A percentile compares a stretch with the other conserved stretches of the same genome.
These are phyloP conservation scores for Acanthornis magna DNA, from an alignment of 2,797 vertebrate genomes.

Conservation along the genomic window DNA sequence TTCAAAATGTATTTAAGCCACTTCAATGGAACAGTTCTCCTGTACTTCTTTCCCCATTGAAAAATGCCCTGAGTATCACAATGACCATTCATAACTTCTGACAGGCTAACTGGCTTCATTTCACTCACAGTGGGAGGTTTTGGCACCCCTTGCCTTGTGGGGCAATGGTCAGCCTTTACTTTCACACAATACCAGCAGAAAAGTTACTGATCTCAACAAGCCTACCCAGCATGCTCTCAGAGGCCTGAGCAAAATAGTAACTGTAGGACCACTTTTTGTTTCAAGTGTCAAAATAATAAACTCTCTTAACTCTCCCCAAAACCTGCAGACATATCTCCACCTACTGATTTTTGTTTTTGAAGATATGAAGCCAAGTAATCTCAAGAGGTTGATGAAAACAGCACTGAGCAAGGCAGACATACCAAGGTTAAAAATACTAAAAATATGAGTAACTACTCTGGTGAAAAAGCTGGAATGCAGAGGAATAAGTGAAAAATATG, in stretches of 20 bases:
- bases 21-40: not conserved
- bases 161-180: not conserved
- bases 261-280: not conserved
- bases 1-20: not conserved
- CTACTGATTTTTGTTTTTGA: not conserved
- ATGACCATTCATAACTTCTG: constrained; percentile 17
- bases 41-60: not conserved
- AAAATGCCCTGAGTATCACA: not conserved
- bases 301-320: not conserved
- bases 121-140: not conserved
- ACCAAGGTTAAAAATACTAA: not conserved
- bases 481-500: not conserved
- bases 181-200: not conserved
- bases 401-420: not conserved
- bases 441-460: not conserved
- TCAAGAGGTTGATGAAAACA: not conserved
- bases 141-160: not conserved
- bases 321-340: not conserved
- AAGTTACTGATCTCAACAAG: not conserved
- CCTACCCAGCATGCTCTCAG: not conserved
- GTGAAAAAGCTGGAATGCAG: not conserved
- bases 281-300: not conserved
- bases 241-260: not conserved
- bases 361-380: not conserved
- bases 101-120: not conserved